A percentile compares a stretch with the other conserved stretches of the same genome.
Evolutionary conservation across 2,888 invertebrate species (phyloP).

Genomic region (Icerya purchasi): DNA sequence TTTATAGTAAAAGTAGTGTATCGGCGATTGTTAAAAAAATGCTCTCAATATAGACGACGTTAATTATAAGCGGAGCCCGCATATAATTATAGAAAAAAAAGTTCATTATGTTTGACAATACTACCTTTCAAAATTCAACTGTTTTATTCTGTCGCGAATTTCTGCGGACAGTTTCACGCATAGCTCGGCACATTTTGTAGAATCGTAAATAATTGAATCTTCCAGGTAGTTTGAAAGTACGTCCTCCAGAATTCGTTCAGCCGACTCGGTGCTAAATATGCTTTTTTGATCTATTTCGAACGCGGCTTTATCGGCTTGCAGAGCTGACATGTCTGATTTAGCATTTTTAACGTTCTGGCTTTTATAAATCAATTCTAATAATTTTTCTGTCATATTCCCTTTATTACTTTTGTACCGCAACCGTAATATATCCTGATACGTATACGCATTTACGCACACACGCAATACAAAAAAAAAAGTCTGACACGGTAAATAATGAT

Average conservation of each 20-base stretch:
- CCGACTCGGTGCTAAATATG: background rate
- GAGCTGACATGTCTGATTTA: background rate
- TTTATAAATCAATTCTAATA: background rate
- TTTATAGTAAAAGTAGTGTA: background rate
- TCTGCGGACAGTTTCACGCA: background rate
- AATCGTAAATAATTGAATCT: background rate
- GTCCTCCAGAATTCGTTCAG: background rate
- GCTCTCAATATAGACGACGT: too few species aligned
- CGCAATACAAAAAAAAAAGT: too few species aligned
- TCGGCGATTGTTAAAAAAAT: too few species aligned
- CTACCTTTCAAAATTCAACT: background rate
- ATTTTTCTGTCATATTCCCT: background rate
- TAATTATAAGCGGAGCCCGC: background rate
- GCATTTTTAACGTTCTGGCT: background rate
- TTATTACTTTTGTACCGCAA: background rate
- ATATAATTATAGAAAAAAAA: background rate
- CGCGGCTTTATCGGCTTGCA: background rate
- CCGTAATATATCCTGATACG: too few species aligned
- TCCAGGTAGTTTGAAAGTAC: background rate
- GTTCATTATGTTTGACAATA: background rate
- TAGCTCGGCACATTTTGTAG: background rate
- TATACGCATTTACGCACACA: too few species aligned
- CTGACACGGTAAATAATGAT: too few species aligned
- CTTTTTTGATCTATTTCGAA: background rate
- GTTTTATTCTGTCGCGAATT: background rate